These are phyloP conservation scores for Notiomystis cincta DNA, from an alignment of 2,113 vertebrate species.

Conservation along the genomic window DNA sequence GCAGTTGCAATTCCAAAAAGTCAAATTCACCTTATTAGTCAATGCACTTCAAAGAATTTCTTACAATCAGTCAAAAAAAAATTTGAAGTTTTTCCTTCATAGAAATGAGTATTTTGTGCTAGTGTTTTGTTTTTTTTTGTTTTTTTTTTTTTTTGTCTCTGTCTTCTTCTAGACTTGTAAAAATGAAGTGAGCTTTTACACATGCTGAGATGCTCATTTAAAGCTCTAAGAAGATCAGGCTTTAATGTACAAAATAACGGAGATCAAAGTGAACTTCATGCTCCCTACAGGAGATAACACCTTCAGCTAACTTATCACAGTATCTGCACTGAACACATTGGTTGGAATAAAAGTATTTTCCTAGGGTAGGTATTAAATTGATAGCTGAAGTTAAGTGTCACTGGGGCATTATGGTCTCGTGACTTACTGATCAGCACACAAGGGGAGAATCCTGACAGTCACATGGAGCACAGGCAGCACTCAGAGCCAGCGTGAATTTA, in stretches of 20 bases:
- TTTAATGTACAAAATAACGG: background rate
- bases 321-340: background rate
- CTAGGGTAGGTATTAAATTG: background rate
- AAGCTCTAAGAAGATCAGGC: background rate
- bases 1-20: background rate
- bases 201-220: background rate
- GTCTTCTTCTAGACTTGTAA: background rate
- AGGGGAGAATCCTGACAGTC: background rate
- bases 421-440: background rate
- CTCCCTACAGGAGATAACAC: background rate
- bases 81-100: background rate
- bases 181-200: background rate
- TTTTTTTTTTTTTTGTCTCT: background rate
- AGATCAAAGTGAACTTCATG: background rate
- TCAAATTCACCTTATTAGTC: background rate
- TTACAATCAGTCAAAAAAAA: background rate
- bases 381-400: background rate
- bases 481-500: background rate
- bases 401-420: accelerated
- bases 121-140: background rate
- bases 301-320: background rate
- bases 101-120: background rate
- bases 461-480: background rate
- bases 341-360: background rate
- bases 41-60: background rate